phyloP scores from a whole-genome alignment of 2,797 vertebrate genomes.

The Sorex maritimensis region DNA sequence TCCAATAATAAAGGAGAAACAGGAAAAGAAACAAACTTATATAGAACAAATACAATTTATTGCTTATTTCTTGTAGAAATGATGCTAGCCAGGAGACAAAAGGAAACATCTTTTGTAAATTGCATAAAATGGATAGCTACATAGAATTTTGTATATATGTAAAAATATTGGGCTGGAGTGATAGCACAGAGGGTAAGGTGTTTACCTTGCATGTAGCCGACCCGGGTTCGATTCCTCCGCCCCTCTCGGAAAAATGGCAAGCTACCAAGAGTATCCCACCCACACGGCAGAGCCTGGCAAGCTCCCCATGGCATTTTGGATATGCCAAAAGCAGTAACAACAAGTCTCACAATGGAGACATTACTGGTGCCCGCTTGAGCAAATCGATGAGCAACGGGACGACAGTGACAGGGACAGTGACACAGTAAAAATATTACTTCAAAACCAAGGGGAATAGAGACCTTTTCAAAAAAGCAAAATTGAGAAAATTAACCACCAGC shows the following conservation, averaged over 20 bases:
- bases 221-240: too few species aligned
- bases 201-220: too few species aligned
- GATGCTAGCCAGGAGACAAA: background rate
- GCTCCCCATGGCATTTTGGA: too few species aligned
- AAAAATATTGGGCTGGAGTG: background rate
- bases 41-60: background rate
- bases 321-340: too few species aligned
- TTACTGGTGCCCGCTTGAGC: too few species aligned
- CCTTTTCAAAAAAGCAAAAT: constrained; percentile 19
- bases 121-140: background rate
- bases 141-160: background rate
- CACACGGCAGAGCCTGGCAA: too few species aligned
- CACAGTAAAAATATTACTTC: background rate
- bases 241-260: too few species aligned
- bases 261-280: too few species aligned
- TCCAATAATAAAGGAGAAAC: background rate
- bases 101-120: background rate
- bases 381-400: too few species aligned
- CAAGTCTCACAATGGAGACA: too few species aligned
- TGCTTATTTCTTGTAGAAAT: background rate
- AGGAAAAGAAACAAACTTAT: background rate
- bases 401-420: too few species aligned
- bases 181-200: too few species aligned
- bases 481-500: background rate
- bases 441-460: background rate